Evolutionary conservation across 2,888 invertebrate genomes (phyloP).

Genomic region (Sylvicola cinctus): DNA sequence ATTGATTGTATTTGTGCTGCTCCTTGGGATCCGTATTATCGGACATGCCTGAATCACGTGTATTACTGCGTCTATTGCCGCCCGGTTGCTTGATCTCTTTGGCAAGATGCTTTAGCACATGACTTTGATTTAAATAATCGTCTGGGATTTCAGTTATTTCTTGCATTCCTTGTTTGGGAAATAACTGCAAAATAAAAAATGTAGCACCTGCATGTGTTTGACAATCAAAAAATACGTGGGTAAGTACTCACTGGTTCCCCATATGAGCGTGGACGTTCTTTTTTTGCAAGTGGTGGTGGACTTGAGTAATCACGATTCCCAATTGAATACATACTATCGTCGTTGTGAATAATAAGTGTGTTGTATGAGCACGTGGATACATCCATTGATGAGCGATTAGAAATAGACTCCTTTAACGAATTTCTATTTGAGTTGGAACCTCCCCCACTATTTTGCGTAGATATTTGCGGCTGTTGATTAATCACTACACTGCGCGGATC

Average conservation of each 20-base stretch:
- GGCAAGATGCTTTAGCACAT: conserved; percentile 63
- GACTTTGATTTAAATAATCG: conserved; percentile 64
- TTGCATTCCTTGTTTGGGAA: conserved; percentile 21
- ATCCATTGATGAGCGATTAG: conserved; percentile 44
- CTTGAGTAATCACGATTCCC: conserved; percentile 9
- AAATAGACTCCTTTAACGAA: conserved; percentile 34
- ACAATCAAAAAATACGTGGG: not conserved
- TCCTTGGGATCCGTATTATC: conserved; percentile 12
- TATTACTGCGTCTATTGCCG: conserved; percentile 7
- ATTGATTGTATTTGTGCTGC: conserved; percentile 7
- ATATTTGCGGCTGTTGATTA: conserved; percentile 3
- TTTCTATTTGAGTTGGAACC: conserved; percentile 33
- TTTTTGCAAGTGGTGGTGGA: conserved; percentile 7
- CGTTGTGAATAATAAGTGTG: conserved; percentile 63
- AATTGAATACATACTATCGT: conserved; percentile 16
- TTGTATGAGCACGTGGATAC: conserved; percentile 64
- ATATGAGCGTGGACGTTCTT: conserved; percentile 10
- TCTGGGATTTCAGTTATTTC: conserved; percentile 72
- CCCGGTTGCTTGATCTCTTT: conserved; percentile 38
- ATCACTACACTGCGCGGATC: conserved; percentile 9
- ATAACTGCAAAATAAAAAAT: not conserved
- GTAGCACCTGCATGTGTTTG: not conserved
- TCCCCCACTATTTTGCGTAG: not conserved
- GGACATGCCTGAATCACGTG: conserved; percentile 10
- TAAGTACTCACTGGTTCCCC: conserved; percentile 7